Base-by-base conservation (phyloP, 64 coral and sea anemone genomes). In the Montipora cactus region DNA sequence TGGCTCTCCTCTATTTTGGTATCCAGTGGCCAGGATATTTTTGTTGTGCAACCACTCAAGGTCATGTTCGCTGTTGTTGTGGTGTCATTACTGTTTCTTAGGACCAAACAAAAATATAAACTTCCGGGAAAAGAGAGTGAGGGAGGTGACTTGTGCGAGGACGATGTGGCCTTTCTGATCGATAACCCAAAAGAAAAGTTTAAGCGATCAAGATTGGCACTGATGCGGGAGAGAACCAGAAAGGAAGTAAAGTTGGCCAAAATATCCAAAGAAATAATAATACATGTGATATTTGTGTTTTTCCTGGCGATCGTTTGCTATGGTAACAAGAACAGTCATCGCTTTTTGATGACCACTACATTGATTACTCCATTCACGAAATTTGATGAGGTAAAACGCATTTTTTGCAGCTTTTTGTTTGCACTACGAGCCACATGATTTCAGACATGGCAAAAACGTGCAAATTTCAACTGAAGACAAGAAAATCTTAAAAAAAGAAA, bases 1-100 rank as follows among this genome's bases (percentile, higher is more conserved):
- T 93, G 91, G 91, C 84, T 93, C 2, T 79, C 91, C 0, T 93
- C 91, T 5, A 93, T 93, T 72, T 70, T 93, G 61, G 76, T 93
- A 3, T 93, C 91, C 3, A 79, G 67, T 81, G 47, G 76, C 23
- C 91, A 93, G 52, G 91, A 93, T n/a, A 78, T 93, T 53, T 87
- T 93, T 15, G 77, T 93, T 4, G 78, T 86, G 19, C 91, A 93
- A n/a, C 91, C 91, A 79, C 88, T 67, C 4, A 93, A 93, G 59
- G 83, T 93, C 1, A 47, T 93, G 57, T 45, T 86, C 3, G 86
- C 86, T 7, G 91, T 86, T n/a, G 47, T 86, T 2, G 21, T 93
- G 5, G 67, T 88, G 58, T 93, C 91, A 12, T 58, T 93, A 1
- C 74, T 93, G 0, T 3, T 93, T 1, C 87, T 59, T 0, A 93